Percentiles rank a stretch among this genome's conserved stretches.
These are phyloP conservation scores for Frankliniella fusca DNA, from an alignment of 2,888 invertebrate genomes.

Conservation along the genomic window DNA sequence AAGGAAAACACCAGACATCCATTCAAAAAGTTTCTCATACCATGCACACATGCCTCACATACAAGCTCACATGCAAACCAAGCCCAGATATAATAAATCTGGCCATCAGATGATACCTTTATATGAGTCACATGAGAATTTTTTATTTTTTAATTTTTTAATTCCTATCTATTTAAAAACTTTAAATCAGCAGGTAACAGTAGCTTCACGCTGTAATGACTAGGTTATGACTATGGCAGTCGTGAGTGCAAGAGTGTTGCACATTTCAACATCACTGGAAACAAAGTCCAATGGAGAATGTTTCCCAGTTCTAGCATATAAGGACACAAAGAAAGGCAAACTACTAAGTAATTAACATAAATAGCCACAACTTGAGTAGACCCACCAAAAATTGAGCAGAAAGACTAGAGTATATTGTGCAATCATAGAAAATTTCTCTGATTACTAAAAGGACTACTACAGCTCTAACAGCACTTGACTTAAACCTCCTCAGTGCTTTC, in stretches of 20 bases:
- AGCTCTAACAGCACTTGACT: too few species aligned
- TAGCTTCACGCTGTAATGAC: background rate
- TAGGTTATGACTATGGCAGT: background rate
- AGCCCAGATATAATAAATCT: background rate
- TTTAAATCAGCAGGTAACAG: background rate
- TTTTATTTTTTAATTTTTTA: background rate
- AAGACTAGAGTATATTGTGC: background rate
- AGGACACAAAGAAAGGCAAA: too few species aligned
- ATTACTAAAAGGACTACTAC: too few species aligned
- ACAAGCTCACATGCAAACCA: conserved; percentile 17
- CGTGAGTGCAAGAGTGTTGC: too few species aligned
- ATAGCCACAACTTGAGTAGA: too few species aligned
- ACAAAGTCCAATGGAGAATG: too few species aligned
- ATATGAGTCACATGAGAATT: background rate
- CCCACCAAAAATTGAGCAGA: background rate
- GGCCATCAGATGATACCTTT: background rate
- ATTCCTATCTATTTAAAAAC: background rate
- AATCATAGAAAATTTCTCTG: too few species aligned
- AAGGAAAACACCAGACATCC: too few species aligned
- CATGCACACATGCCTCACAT: conserved; percentile 15
- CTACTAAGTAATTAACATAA: too few species aligned
- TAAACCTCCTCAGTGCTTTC: too few species aligned
- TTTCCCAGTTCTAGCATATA: too few species aligned
- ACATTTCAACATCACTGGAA: too few species aligned
- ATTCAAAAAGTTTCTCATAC: background rate